Conservation (phyloP, 2,888 invertebrate species). For the Serripes groenlandicus region DNA sequence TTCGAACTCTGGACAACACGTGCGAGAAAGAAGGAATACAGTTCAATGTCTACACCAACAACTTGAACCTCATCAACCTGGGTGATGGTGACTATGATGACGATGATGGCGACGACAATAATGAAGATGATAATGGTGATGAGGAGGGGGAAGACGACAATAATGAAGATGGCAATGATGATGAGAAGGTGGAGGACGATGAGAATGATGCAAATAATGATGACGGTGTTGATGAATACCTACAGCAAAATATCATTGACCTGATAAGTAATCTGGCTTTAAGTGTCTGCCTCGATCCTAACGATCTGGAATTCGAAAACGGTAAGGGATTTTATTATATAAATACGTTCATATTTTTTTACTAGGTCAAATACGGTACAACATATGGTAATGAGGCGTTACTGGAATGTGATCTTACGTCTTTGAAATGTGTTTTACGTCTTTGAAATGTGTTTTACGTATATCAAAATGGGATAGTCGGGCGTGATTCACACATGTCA, state of each 20-base stretch:
- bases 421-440: too few relatives aligned
- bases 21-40: conserved; percentile 53
- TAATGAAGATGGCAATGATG: background rate
- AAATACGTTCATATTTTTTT: too few relatives aligned
- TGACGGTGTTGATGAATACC: background rate
- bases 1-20: conserved; percentile 36
- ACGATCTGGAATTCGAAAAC: conserved; percentile 34
- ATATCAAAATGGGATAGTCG: too few relatives aligned
- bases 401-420: too few relatives aligned
- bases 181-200: background rate
- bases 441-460: too few relatives aligned
- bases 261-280: conserved; percentile 16
- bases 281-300: conserved; percentile 42
- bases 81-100: background rate
- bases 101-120: background rate
- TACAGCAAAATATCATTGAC: background rate
- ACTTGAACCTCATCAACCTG: background rate
- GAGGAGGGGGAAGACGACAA: background rate
- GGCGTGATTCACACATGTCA: too few relatives aligned
- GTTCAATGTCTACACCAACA: conserved; percentile 50
- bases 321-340: too few relatives aligned
- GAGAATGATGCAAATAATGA: background rate
- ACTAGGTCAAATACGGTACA: too few relatives aligned
- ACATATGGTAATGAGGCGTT: too few relatives aligned
- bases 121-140: background rate